A percentile compares a stretch with the other conserved stretches of the same genome.
Conservation (phyloP, 2,797 vertebrate species). For the Chlorospingus flavigularis region DNA sequence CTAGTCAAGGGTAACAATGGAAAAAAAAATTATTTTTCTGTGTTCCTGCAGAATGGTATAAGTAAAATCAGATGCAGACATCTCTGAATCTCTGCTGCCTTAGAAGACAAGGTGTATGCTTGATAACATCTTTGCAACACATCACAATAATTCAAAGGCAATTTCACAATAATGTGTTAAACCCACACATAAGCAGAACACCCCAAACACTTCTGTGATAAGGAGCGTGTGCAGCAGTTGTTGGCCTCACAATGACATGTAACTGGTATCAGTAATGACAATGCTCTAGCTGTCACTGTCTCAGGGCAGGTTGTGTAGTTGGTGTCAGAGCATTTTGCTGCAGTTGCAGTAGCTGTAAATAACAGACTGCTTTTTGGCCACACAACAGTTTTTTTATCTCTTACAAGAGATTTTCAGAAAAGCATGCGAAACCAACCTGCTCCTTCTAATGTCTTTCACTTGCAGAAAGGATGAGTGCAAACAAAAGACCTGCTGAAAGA, state of each 20-base stretch:
- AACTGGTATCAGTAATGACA: background rate
- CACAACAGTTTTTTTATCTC: background rate
- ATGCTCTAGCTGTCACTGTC: background rate
- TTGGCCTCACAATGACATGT: background rate
- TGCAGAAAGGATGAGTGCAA: background rate
- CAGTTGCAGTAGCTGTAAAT: background rate
- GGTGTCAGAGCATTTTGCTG: background rate
- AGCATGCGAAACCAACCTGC: background rate
- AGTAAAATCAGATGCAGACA: background rate
- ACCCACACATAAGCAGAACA: background rate
- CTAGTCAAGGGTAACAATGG: background rate
- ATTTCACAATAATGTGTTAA: background rate
- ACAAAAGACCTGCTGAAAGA: background rate
- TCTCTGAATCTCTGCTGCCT: background rate
- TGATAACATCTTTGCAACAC: background rate
- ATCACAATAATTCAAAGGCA: background rate
- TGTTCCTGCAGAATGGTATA: background rate
- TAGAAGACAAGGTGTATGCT: background rate
- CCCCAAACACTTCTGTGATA: background rate
- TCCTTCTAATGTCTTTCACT: background rate
- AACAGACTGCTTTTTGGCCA: background rate
- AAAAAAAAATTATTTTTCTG: conserved; percentile 16
- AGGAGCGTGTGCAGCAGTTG: background rate
- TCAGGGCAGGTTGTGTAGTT: background rate
- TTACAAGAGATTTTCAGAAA: background rate